Evolutionary conservation across 2,113 vertebrate genomes (phyloP), one percentile per base, ranked within the genome.

Genomic region (Aphelocoma coerulescens): DNA sequence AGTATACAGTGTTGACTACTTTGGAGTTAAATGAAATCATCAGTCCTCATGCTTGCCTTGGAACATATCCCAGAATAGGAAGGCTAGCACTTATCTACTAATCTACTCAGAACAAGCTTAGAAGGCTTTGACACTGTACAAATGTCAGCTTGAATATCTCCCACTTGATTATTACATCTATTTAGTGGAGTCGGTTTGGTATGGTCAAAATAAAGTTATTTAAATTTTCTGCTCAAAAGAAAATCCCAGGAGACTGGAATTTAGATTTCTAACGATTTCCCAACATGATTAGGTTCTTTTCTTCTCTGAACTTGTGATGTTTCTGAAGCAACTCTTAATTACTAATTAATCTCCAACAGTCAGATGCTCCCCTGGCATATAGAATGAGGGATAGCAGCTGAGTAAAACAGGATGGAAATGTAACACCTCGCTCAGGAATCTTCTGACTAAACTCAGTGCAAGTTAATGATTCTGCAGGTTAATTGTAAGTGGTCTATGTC

Each of bases 51-150:
- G 76, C 65, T 96, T 87, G 85, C 73, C 88, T 97, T 97, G 96
- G 93, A 96, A 93, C 65, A 54, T 49, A 65, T 96, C 96, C 96
- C 96, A 96, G 96, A 97, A 94, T 91, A 96, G 96, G 92, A 97
- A 94, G 54, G 76, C 86, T 91, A 95, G 83, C 80, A 89, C 85
- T 97, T 94, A 95, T 85, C 96, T 92, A 63, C 92, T 97, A 96
- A 97, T 96, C 96, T 91, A 57, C 96, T 95, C 76, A 85, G 76
- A 95, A 92, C 79, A 92, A 96, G 96, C 90, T 97, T 96, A 97
- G 92, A 87, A 90, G 93, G 96, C 82, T 96, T 94, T 96, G 92
- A 94, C 95, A 94, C 88, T 41, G 83, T 88, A 96, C 93, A 89
- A 93, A 95, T 96, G 95, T 96, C 96, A 95, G 85, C 86, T 96